These are phyloP conservation scores for Bubo bubo DNA, from an alignment of 2,113 vertebrate species.

Conservation along the genomic window DNA sequence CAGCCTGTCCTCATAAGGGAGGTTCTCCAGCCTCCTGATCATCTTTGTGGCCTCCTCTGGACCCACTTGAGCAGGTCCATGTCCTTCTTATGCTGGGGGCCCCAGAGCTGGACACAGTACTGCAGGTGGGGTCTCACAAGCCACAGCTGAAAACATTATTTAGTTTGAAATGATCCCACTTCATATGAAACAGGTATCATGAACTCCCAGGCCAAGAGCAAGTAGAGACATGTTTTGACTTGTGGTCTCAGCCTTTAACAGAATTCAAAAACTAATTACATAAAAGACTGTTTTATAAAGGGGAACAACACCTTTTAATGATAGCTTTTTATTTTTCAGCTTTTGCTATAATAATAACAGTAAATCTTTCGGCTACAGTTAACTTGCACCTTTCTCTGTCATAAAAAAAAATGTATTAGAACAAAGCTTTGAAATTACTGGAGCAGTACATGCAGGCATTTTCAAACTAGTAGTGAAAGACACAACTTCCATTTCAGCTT, in stretches of 20 bases:
- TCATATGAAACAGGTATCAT: not conserved
- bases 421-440: not conserved
- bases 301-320: not conserved
- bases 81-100: no score
- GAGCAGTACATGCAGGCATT: not conserved
- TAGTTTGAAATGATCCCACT: not conserved
- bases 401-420: not conserved
- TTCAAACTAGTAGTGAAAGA: not conserved
- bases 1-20: no score
- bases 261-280: not conserved
- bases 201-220: not conserved
- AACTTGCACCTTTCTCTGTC: not conserved
- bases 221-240: not conserved
- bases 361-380: not conserved
- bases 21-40: no score
- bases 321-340: not conserved
- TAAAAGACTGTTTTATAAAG: not conserved
- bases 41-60: no score
- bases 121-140: not conserved
- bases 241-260: not conserved
- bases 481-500: not conserved
- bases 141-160: not conserved
- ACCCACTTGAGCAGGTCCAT: no score
- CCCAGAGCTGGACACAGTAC: no score
- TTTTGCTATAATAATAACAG: not conserved